Evolutionary conservation across 64 coral and sea anemone genomes (phyloP).

Genomic region (Dendrophyllia cribrosa): DNA sequence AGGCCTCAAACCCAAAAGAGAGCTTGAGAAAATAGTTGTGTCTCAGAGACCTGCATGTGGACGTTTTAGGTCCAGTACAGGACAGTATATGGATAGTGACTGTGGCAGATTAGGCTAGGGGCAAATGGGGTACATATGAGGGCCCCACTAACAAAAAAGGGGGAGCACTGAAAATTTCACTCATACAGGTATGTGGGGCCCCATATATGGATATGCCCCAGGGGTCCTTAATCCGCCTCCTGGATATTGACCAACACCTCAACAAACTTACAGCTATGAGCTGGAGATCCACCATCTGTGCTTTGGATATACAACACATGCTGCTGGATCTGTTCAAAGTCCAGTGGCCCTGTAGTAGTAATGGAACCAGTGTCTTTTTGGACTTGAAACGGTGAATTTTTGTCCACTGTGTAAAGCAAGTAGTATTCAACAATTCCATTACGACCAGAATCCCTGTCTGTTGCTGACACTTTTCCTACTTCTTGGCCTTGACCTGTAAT

Average conservation of each 20-base stretch:
- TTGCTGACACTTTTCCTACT: conserved; percentile 53
- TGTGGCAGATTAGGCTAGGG: too few species aligned
- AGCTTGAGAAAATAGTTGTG: too few species aligned
- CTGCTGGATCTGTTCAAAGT: conserved; percentile 54
- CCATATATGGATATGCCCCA: too few species aligned
- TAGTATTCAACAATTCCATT: conserved; percentile 55
- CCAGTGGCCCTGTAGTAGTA: not conserved
- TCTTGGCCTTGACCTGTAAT: not conserved
- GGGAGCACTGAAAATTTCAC: too few species aligned
- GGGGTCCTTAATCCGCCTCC: too few species aligned
- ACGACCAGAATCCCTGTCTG: conserved; percentile 46
- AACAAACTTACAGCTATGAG: conserved; percentile 22
- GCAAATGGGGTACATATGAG: too few species aligned
- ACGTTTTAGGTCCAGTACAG: too few species aligned
- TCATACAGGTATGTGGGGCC: too few species aligned
- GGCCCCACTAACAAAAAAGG: too few species aligned
- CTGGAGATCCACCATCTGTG: conserved; percentile 34
- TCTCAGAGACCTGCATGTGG: too few species aligned
- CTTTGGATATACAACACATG: conserved; percentile 73
- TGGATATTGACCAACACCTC: not conserved
- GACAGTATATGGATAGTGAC: too few species aligned
- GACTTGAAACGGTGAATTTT: conserved; percentile 60
- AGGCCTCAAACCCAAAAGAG: too few species aligned
- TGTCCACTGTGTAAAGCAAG: conserved; percentile 53
- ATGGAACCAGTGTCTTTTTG: conserved; percentile 58